phyloP scores from a whole-genome alignment of 2,797 vertebrate species.

The Hybognathus amarus region DNA sequence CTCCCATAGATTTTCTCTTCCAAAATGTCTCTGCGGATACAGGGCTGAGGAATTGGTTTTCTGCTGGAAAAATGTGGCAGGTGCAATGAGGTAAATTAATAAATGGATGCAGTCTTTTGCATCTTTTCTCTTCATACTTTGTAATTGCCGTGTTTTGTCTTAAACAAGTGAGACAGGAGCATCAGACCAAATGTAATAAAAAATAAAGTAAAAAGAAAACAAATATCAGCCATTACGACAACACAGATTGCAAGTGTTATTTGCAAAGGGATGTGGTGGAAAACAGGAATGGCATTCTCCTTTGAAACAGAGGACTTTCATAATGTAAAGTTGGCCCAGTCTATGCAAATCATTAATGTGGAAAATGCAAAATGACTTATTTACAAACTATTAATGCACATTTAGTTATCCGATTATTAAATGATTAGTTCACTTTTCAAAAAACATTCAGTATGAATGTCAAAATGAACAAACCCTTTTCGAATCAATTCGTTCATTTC shows the following conservation, averaged over 20 bases:
- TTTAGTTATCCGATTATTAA: too few relatives aligned
- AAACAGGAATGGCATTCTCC: neutral
- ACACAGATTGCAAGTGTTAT: neutral
- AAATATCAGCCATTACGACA: constrained; percentile 1
- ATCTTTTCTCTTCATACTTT: constrained; percentile 17
- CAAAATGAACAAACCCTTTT: too few relatives aligned
- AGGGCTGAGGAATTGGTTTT: constrained; percentile 23
- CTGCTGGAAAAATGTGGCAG: constrained; percentile 19
- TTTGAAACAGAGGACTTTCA: neutral
- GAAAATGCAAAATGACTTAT: neutral
- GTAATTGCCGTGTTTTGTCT: constrained; percentile 4
- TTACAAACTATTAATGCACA: neutral
- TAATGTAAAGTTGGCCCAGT: neutral
- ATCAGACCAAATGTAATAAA: constrained; percentile 18
- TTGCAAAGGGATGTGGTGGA: neutral
- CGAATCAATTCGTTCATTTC: too few relatives aligned
- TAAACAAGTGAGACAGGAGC: constrained; percentile 17
- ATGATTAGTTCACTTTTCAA: too few relatives aligned
- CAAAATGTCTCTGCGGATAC: constrained; percentile 40
- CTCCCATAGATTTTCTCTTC: constrained; percentile 37
- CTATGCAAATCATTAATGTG: too few relatives aligned
- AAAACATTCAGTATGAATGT: too few relatives aligned
- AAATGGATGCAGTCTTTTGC: constrained; percentile 6
- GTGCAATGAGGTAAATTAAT: constrained; percentile 27
- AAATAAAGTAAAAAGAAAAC: constrained; percentile 20